Conservation (phyloP, 2,113 vertebrate species). For the Trichomycterus rosablanca region DNA sequence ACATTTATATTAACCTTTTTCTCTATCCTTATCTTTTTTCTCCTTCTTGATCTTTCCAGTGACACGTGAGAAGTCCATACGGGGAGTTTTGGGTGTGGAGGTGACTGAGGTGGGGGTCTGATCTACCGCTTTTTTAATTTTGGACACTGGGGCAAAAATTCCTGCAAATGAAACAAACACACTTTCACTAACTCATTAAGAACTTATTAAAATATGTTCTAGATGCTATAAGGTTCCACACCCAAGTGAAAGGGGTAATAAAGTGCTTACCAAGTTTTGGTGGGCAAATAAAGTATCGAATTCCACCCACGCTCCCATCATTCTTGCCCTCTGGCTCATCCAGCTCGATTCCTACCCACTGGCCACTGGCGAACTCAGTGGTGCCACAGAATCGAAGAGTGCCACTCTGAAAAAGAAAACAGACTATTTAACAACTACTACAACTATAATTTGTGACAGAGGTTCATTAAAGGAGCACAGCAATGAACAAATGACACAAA, state of each 20-base stretch:
- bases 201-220: not conserved
- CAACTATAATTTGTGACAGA: no score
- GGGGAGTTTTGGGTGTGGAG: conserved; percentile 81
- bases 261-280: conserved; percentile 77
- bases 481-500: no score
- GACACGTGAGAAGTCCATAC: conserved; percentile 81
- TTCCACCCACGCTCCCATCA: conserved; percentile 84
- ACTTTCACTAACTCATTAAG: not conserved
- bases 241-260: no score
- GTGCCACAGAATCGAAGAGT: conserved; percentile 86
- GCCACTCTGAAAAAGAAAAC: conserved; percentile 63
- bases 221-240: no score
- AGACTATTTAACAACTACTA: not conserved
- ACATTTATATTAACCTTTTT: conserved; percentile 28
- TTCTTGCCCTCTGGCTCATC: conserved; percentile 88
- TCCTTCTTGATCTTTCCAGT: conserved; percentile 80
- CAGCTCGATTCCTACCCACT: conserved; percentile 91
- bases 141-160: conserved; percentile 84
- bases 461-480: no score
- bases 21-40: conserved; percentile 72
- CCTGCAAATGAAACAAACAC: conserved; percentile 57
- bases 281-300: conserved; percentile 88
- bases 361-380: conserved; percentile 87
- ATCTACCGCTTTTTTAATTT: conserved; percentile 77
- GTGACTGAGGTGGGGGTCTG: conserved; percentile 76